Evolutionary conservation across 2,797 vertebrate species (phyloP).

Genomic region (Fistularia tabacaria): DNA sequence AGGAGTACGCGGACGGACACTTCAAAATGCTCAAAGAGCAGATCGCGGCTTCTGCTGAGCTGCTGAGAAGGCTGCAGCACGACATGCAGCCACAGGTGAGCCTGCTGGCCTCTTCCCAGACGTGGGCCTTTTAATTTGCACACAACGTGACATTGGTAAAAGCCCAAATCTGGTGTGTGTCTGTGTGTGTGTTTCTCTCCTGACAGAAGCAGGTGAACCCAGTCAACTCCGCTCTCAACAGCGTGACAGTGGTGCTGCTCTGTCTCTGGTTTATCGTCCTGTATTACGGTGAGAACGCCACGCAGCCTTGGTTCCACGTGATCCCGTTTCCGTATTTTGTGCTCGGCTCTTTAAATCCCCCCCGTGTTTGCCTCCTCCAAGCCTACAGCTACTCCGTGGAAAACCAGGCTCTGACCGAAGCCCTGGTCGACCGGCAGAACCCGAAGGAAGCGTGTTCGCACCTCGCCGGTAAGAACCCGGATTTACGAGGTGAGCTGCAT

Average conservation of each 20-base stretch:
- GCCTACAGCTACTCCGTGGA: conserved; percentile 58
- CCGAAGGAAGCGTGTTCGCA: conserved; percentile 6
- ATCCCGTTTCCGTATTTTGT: too few relatives aligned
- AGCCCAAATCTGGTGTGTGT: too few relatives aligned
- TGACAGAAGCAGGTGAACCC: conserved; percentile 29
- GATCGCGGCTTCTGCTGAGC: conserved; percentile 23
- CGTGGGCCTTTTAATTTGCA: too few relatives aligned
- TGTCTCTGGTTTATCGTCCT: conserved; percentile 63
- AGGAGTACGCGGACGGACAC: conserved; percentile 55
- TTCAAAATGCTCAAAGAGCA: conserved; percentile 36
- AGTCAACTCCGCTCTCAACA: conserved; percentile 26
- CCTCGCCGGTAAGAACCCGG: too few relatives aligned
- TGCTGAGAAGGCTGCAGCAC: conserved; percentile 30
- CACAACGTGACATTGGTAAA: too few relatives aligned
- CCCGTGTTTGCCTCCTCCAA: conserved; percentile 13
- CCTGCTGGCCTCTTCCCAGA: not conserved
- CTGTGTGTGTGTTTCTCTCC: not conserved
- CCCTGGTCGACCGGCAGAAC: conserved; percentile 37
- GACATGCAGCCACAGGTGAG: conserved; percentile 33
- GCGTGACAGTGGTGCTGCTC: conserved; percentile 53
- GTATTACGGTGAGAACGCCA: conserved; percentile 53
- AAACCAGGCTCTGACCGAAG: conserved; percentile 40
- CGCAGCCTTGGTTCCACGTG: too few relatives aligned
- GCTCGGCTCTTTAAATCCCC: too few relatives aligned
- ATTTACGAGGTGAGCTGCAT: too few relatives aligned